Evolutionary conservation across 2,888 invertebrate species (phyloP).

Genomic region (Pterostichus madidus): DNA sequence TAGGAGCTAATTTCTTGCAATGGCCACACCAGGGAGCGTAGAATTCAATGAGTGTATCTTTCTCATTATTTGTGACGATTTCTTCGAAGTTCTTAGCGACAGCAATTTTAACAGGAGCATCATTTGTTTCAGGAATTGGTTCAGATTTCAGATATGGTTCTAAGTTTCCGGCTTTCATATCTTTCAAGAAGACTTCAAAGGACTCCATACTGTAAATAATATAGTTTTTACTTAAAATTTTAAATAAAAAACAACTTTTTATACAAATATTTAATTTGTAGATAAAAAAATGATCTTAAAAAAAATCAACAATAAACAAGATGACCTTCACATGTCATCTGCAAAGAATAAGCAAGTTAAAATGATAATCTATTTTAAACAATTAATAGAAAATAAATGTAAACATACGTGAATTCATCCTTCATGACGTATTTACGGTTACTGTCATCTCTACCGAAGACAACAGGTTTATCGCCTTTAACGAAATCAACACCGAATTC

Average conservation of each 20-base stretch:
- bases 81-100: slow-evolving; percentile 99
- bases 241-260: slow-evolving; percentile 51
- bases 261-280: neutral
- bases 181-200: slow-evolving; percentile 90
- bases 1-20: slow-evolving; percentile 96
- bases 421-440: slow-evolving; percentile 94
- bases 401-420: slow-evolving; percentile 90
- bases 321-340: slow-evolving; percentile 4
- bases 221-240: slow-evolving; percentile 13
- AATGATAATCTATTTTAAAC: slow-evolving; percentile 1
- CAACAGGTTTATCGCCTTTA: slow-evolving; percentile 92
- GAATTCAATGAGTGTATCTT: slow-evolving; percentile 98
- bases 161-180: slow-evolving; percentile 89
- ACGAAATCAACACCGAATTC: slow-evolving; percentile 95
- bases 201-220: slow-evolving; percentile 84
- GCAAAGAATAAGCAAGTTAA: no score
- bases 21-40: slow-evolving; percentile 99
- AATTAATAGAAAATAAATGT: slow-evolving; percentile 1
- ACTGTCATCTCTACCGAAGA: slow-evolving; percentile 89
- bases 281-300: no score
- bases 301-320: no score
- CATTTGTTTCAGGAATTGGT: slow-evolving; percentile 90
- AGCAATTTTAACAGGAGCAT: slow-evolving; percentile 91
- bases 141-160: slow-evolving; percentile 98
- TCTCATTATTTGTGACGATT: slow-evolving; percentile 91